A percentile compares a stretch with the other conserved stretches of the same genome.
Conservation (phyloP, 2,113 vertebrate genomes). For the Nicator chloris region DNA sequence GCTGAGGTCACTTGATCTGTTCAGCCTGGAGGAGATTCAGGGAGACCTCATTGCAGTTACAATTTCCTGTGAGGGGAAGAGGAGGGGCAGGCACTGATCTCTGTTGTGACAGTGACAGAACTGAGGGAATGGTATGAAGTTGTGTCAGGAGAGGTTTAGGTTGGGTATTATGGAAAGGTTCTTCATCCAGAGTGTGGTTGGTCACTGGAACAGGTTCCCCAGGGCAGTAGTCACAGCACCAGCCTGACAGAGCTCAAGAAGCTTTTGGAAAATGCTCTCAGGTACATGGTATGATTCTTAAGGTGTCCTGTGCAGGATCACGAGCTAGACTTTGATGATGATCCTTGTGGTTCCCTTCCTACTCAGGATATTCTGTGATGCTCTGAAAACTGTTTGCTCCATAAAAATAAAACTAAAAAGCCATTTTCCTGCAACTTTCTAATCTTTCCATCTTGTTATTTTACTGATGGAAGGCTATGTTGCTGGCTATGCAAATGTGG, state of each 20-base stretch:
- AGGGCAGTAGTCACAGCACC: not conserved
- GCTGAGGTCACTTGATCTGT: not conserved
- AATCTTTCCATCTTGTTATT: not conserved
- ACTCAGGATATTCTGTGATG: not conserved
- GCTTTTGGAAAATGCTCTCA: not conserved
- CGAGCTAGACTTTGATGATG: accelerated
- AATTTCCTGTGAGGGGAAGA: not conserved
- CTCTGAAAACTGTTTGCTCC: not conserved
- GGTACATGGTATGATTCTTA: not conserved
- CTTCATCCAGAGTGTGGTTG: accelerated
- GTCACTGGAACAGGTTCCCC: not conserved
- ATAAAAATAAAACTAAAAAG: not conserved
- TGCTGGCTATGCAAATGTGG: not conserved
- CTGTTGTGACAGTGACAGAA: not conserved
- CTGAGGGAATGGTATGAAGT: accelerated
- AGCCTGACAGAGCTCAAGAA: not conserved
- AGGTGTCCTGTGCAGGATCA: not conserved
- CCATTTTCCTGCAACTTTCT: not conserved
- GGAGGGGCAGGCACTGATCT: not conserved
- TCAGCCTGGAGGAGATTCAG: not conserved
- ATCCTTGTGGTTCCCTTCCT: not conserved
- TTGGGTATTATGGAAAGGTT: not conserved
- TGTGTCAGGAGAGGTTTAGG: not conserved
- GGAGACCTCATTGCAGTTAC: not conserved
- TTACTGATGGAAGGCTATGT: not conserved